Percentiles rank a stretch among this genome's conserved stretches.
These are phyloP conservation scores for Holothuria glaberrima DNA, from an alignment of 35 echinoderm and acorn worm species.

Conservation along the genomic window DNA sequence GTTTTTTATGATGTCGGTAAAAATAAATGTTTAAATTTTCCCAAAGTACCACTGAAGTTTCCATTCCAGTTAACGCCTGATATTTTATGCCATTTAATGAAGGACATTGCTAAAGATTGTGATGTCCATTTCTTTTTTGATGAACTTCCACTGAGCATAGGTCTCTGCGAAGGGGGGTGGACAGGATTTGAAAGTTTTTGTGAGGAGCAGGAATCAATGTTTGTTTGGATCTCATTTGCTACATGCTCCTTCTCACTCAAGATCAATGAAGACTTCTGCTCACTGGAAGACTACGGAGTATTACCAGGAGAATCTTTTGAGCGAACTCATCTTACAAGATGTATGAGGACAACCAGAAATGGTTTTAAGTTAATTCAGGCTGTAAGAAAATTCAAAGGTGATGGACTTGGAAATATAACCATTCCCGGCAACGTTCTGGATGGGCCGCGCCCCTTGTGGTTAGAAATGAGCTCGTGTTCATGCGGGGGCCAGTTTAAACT, in stretches of 20 bases:
- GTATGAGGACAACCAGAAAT: conserved; percentile 38
- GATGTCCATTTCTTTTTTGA: conserved; percentile 35
- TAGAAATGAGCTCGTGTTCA: neutral
- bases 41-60: neutral
- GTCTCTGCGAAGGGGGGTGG: neutral
- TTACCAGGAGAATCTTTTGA: neutral
- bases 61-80: conserved; percentile 40
- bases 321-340: neutral
- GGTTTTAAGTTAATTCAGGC: conserved; percentile 29
- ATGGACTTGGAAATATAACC: neutral
- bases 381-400: conserved; percentile 40
- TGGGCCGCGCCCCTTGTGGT: neutral
- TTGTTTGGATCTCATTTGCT: conserved; percentile 42
- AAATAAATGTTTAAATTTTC: neutral
- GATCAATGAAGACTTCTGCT: neutral
- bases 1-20: neutral
- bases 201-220: neutral
- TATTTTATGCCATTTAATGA: neutral
- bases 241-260: conserved; percentile 25
- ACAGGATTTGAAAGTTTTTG: conserved; percentile 2
- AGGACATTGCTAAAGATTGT: neutral
- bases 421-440: conserved; percentile 20
- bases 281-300: neutral
- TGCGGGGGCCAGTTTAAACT: neutral
- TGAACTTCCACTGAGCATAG: conserved; percentile 34